Evolutionary conservation across 2,888 invertebrate species (phyloP).

Genomic region (Allolobophora icterica): DNA sequence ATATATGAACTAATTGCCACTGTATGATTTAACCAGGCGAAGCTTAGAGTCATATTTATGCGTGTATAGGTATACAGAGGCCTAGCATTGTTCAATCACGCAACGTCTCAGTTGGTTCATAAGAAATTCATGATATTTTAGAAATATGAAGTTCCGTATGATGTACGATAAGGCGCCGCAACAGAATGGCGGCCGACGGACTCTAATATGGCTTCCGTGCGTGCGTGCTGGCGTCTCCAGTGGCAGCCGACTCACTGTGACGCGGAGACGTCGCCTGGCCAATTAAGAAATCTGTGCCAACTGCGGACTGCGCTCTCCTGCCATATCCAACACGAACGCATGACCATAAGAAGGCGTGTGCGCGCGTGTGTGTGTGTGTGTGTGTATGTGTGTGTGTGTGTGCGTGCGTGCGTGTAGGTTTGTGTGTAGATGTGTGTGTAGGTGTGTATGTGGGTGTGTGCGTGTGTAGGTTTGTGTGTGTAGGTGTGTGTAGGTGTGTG

Average conservation of each 20-base stretch:
- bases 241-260: neutral
- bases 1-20: neutral
- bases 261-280: neutral
- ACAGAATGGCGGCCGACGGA: neutral
- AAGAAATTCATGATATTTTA: neutral
- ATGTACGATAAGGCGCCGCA: neutral
- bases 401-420: no score
- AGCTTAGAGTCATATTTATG: neutral
- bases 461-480: no score
- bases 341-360: neutral
- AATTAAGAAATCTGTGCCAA: slow-evolving; percentile 6
- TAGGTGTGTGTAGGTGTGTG: no score
- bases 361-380: no score
- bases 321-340: neutral
- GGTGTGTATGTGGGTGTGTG: no score
- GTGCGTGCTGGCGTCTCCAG: neutral
- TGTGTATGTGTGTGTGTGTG: no score
- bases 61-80: neutral
- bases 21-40: neutral
- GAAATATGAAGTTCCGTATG: slow-evolving; percentile 9
- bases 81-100: neutral
- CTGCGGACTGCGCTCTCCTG: neutral
- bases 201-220: neutral
- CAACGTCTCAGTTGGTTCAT: neutral
- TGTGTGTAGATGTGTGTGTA: no score